A percentile compares a stretch with the other conserved stretches of the same genome.
Conservation (phyloP, 1,140 invertebrate genomes). For the Drosophila oshimai region DNA sequence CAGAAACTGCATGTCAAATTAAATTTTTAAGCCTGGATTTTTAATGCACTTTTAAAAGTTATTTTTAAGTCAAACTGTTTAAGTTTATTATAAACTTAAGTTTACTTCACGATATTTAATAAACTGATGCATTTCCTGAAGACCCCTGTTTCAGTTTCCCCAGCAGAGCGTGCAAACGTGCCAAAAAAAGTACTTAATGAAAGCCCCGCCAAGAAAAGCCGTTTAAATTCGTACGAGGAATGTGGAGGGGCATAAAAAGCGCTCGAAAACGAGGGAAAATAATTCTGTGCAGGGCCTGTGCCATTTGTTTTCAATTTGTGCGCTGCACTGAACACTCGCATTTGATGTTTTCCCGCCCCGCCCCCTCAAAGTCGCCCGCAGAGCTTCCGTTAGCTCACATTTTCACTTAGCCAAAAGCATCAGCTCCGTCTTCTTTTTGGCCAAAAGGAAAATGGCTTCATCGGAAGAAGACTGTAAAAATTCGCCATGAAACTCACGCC, state of each 20-base stretch:
- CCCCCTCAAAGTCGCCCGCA: constrained; percentile 11
- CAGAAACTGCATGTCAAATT: too few relatives aligned
- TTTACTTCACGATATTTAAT: too few relatives aligned
- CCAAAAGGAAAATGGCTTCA: constrained; percentile 60
- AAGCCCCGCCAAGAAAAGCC: constrained; percentile 6
- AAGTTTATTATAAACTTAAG: too few relatives aligned
- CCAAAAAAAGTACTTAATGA: constrained; percentile 24
- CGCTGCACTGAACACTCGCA: constrained; percentile 50
- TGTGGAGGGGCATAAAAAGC: constrained; percentile 20
- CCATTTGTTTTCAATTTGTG: constrained; percentile 80
- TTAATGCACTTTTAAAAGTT: too few relatives aligned
- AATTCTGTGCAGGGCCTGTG: constrained; percentile 55
- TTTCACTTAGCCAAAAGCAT: constrained; percentile 65
- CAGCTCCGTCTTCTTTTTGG: not conserved
- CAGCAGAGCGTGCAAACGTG: constrained; percentile 8
- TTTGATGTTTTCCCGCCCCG: constrained; percentile 51
- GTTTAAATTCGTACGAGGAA: constrained; percentile 23
- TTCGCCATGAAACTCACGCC: constrained; percentile 70
- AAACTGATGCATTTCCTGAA: too few relatives aligned
- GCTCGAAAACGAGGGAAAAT: constrained; percentile 27
- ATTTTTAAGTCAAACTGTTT: too few relatives aligned
- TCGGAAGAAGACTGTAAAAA: constrained; percentile 73
- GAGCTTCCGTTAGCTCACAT: constrained; percentile 63
- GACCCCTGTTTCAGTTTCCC: not conserved
- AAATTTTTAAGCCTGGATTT: too few relatives aligned